Evolutionary conservation across 2,888 invertebrate species (phyloP).

Genomic region (Cacoxenus indagator): DNA sequence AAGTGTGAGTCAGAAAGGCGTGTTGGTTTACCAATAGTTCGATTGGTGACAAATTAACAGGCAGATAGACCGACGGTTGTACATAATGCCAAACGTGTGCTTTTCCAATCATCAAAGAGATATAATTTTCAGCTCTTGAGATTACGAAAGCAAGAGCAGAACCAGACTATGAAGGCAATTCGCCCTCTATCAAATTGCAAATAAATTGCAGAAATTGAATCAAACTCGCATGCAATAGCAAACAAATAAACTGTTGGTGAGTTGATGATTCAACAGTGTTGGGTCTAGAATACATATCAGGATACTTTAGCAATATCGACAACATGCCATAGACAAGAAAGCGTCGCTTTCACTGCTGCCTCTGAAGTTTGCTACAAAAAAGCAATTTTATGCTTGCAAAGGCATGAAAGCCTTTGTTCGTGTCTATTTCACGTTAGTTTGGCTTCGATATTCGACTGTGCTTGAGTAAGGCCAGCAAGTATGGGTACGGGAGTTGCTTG

Average conservation of each 20-base stretch:
- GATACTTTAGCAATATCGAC: background rate
- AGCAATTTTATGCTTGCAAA: slow-evolving; percentile 65
- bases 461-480: slow-evolving; percentile 31
- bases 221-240: slow-evolving; percentile 65
- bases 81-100: slow-evolving; percentile 51
- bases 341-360: slow-evolving; percentile 9
- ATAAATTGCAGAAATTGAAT: slow-evolving; percentile 68
- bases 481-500: slow-evolving; percentile 34
- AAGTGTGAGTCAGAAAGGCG: background rate
- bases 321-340: slow-evolving; percentile 8
- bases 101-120: slow-evolving; percentile 62
- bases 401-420: slow-evolving; percentile 66
- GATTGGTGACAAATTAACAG: background rate
- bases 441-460: slow-evolving; percentile 38
- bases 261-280: no score
- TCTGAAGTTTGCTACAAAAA: slow-evolving; percentile 58
- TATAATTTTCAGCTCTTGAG: slow-evolving; percentile 37
- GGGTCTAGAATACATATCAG: no score
- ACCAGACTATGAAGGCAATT: background rate
- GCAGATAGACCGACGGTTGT: background rate
- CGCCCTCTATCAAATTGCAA: slow-evolving; percentile 58
- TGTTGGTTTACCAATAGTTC: background rate
- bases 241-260: slow-evolving; percentile 48
- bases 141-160: background rate
- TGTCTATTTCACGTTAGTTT: slow-evolving; percentile 66